A percentile compares a stretch with the other conserved stretches of the same genome.
phyloP scores from a whole-genome alignment of 1,140 invertebrate genomes.

The Leptonema lineaticorne region DNA sequence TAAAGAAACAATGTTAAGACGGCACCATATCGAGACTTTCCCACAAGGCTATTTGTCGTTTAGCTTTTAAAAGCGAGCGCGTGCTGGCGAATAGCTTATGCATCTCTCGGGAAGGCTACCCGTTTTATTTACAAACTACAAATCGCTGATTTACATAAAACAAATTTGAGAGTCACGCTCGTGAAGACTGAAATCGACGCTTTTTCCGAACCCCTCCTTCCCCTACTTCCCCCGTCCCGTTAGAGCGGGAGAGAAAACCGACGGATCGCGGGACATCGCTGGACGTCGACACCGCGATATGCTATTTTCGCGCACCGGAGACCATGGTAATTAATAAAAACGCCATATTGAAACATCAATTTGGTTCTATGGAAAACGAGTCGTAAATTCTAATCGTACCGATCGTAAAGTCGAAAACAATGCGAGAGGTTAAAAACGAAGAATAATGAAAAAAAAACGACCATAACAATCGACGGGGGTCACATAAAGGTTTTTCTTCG shows the following conservation, averaged over 20 bases:
- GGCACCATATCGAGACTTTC: neutral
- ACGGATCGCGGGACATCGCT: too few species aligned
- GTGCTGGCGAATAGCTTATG: slow-evolving; percentile 17
- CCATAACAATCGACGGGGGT: neutral
- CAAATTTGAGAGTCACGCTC: slow-evolving; percentile 43
- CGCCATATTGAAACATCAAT: neutral
- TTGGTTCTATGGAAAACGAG: neutral
- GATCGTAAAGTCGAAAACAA: neutral
- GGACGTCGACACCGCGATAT: too few species aligned
- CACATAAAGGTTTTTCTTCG: too few species aligned
- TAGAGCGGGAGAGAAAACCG: too few species aligned
- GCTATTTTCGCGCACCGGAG: too few species aligned
- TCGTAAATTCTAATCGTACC: neutral
- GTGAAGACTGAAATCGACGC: slow-evolving; percentile 40
- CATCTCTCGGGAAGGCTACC: too few species aligned
- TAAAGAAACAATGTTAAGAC: neutral
- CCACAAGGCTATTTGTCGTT: neutral
- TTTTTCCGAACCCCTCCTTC: too few species aligned
- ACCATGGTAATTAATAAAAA: neutral
- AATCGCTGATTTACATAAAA: slow-evolving; percentile 43
- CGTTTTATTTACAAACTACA: slow-evolving; percentile 42
- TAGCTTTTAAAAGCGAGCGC: neutral
- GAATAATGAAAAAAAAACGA: neutral
- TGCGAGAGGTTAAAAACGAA: too few species aligned
- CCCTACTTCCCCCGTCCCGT: too few species aligned